phyloP scores from a whole-genome alignment of 1,140 invertebrate species.

The Propsilocerus akamusi region DNA sequence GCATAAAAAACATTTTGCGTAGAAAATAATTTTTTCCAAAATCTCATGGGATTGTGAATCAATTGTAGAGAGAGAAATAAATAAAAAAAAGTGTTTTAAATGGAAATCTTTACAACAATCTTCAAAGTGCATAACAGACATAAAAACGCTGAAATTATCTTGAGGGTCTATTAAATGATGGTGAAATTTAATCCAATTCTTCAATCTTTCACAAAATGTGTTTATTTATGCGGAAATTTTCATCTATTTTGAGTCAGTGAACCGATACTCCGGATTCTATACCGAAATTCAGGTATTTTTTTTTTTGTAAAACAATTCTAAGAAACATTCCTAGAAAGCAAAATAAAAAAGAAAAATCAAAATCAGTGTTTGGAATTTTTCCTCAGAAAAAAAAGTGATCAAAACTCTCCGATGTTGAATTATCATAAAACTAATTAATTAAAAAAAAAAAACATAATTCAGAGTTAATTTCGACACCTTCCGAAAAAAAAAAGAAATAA shows the following conservation, averaged over 20 bases:
- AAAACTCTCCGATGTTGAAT: too few relatives aligned
- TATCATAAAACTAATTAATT: too few relatives aligned
- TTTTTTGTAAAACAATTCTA: too few relatives aligned
- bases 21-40: background rate
- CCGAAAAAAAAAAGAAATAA: background rate
- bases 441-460: too few relatives aligned
- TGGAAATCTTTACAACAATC: background rate
- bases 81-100: background rate
- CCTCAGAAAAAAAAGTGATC: too few relatives aligned
- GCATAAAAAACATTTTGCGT: background rate
- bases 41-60: background rate
- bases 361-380: too few relatives aligned
- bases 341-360: too few relatives aligned
- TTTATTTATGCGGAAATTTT: slow-evolving; percentile 2
- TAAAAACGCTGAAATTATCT: background rate
- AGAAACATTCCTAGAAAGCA: too few relatives aligned
- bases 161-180: slow-evolving; percentile 3
- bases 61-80: background rate
- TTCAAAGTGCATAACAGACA: background rate
- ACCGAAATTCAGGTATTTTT: too few relatives aligned
- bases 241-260: too few relatives aligned
- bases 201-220: background rate
- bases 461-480: slow-evolving; percentile 1
- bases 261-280: too few relatives aligned
- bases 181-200: background rate